Evolutionary conservation across 2,113 vertebrate genomes (phyloP).

Genomic region (Malurus alboscapulatus): DNA sequence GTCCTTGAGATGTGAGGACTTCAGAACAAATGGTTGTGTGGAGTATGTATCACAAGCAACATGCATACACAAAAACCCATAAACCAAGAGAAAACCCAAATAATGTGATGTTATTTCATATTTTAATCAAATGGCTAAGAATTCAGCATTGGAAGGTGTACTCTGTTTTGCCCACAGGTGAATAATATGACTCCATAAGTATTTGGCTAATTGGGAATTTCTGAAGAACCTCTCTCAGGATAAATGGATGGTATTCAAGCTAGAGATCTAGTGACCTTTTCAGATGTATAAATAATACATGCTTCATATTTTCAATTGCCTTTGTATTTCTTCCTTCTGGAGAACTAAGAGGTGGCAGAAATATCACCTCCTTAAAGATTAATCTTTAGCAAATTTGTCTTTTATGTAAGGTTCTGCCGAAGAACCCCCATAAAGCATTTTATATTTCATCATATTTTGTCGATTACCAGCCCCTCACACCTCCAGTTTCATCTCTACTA

Average conservation of each 20-base stretch:
- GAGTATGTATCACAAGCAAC: background rate
- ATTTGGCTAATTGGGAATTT: background rate
- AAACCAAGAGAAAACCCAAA: background rate
- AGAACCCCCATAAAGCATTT: background rate
- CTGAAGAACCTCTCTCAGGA: background rate
- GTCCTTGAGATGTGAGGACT: background rate
- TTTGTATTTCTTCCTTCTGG: background rate
- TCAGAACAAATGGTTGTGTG: background rate
- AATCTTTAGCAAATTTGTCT: background rate
- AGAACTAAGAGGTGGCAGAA: background rate
- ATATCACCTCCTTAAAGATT: background rate
- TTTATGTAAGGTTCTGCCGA: background rate
- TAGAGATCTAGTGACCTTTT: background rate
- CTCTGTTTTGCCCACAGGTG: background rate
- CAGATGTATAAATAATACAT: background rate
- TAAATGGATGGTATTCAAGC: background rate
- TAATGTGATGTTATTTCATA: background rate
- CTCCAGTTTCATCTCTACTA: background rate
- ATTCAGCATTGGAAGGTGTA: background rate
- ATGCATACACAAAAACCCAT: background rate
- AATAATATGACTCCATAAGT: background rate
- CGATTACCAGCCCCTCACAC: background rate
- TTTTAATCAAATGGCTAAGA: background rate
- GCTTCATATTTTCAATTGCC: background rate
- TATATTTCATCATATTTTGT: background rate